phyloP scores from a whole-genome alignment of 2,113 vertebrate genomes.

The Stictonetta naevosa region DNA sequence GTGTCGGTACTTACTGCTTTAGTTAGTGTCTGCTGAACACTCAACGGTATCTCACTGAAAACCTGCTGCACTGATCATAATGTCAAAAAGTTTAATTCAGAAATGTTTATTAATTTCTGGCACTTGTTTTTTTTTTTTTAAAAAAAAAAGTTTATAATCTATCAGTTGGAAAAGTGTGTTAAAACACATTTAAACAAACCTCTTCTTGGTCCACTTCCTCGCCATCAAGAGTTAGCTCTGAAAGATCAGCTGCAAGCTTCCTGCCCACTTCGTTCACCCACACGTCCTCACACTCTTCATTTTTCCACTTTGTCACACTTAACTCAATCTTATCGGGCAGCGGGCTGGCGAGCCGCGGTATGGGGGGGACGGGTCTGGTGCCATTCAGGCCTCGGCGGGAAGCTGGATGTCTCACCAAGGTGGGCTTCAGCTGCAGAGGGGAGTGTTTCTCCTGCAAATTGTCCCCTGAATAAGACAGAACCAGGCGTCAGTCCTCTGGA shows the following conservation, averaged over 20 bases:
- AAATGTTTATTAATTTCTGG: not conserved
- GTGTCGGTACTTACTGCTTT: not conserved
- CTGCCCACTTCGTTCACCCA: slow-evolving; percentile 40
- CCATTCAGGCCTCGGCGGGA: slow-evolving; percentile 77
- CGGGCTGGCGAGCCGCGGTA: slow-evolving; percentile 67
- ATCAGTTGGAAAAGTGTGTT: accelerated
- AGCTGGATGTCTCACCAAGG: slow-evolving; percentile 75
- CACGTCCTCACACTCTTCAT: slow-evolving; percentile 48
- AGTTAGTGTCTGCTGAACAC: not conserved
- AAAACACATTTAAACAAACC: slow-evolving; percentile 71
- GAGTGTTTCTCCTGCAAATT: slow-evolving; percentile 58
- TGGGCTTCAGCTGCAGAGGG: slow-evolving; percentile 75
- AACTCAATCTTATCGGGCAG: slow-evolving; percentile 64
- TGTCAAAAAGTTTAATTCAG: not conserved
- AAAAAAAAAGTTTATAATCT: not conserved
- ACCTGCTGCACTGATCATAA: not conserved
- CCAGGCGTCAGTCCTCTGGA: not conserved
- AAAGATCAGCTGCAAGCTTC: slow-evolving; percentile 73
- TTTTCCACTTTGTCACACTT: slow-evolving; percentile 28
- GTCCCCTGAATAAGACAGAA: slow-evolving; percentile 52
- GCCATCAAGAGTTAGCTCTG: slow-evolving; percentile 69
- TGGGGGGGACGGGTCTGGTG: slow-evolving; percentile 79
- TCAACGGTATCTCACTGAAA: accelerated
- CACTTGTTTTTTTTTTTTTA: not conserved
- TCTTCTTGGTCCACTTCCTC: slow-evolving; percentile 87